These are phyloP conservation scores for Cantharis lateralis DNA, from an alignment of 2,888 invertebrate genomes.

Conservation along the genomic window DNA sequence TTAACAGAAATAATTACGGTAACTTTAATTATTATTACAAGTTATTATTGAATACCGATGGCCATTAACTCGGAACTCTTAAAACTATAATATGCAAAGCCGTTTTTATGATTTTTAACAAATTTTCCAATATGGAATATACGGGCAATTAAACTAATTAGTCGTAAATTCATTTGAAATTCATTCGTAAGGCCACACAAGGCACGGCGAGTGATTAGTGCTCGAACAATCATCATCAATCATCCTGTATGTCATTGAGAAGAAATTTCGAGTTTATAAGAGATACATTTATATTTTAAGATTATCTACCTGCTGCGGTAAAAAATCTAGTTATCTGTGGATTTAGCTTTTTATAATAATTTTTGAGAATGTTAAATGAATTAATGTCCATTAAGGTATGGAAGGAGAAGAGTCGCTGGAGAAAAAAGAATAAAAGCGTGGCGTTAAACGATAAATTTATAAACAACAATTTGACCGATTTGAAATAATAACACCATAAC, in stretches of 20 bases:
- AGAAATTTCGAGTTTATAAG: conserved; percentile 25
- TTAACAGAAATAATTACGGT: conserved; percentile 53
- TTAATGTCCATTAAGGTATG: conserved; percentile 1
- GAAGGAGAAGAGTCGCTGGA: conserved; percentile 6
- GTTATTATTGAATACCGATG: conserved; percentile 16
- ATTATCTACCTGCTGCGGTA: conserved; percentile 22
- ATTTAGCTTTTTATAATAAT: not conserved
- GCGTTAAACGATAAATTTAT: conserved; percentile 55
- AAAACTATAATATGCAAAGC: not conserved
- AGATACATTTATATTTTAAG: conserved; percentile 26
- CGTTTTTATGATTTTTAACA: not conserved
- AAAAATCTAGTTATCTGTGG: conserved; percentile 2
- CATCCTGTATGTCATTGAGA: conserved; percentile 29
- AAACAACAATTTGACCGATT: conserved; percentile 53
- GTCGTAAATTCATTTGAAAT: conserved; percentile 21
- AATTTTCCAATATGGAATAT: not conserved
- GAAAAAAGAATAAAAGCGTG: conserved; percentile 31
- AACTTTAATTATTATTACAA: conserved; percentile 30
- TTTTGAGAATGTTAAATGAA: conserved; percentile 6
- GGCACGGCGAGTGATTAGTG: conserved; percentile 33
- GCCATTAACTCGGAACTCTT: not conserved
- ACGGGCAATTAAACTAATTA: conserved; percentile 31
- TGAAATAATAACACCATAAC: conserved; percentile 54
- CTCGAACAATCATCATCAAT: conserved; percentile 33
- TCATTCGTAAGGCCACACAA: conserved; percentile 32